Percentiles rank a stretch among this genome's conserved stretches.
Evolutionary conservation across 2,113 vertebrate genomes (phyloP).

Genomic region (Herpailurus yagouaroundi): DNA sequence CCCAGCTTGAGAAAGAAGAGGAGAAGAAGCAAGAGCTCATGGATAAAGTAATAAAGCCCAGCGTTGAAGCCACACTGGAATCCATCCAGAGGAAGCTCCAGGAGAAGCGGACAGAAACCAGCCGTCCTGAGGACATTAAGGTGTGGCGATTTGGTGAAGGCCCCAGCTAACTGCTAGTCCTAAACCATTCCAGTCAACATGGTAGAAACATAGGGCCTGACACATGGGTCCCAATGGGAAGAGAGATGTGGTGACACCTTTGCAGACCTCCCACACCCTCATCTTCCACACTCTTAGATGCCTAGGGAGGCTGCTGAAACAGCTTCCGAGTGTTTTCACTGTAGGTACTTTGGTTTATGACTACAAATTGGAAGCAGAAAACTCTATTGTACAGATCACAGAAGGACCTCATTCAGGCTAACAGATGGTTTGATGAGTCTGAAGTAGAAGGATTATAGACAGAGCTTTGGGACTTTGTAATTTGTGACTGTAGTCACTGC

Average conservation of each 20-base stretch:
- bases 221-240: accelerated
- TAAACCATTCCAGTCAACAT: not conserved
- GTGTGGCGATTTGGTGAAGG: slow-evolving; percentile 78
- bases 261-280: not conserved
- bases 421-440: not conserved
- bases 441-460: not conserved
- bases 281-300: not conserved
- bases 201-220: not conserved
- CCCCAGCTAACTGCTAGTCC: not conserved
- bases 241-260: not conserved
- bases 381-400: not conserved
- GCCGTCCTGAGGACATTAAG: slow-evolving; percentile 96
- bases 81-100: slow-evolving; percentile 93
- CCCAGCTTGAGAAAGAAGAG: slow-evolving; percentile 92
- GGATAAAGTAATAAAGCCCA: slow-evolving; percentile 91
- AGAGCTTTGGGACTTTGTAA: not conserved
- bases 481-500: not conserved
- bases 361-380: not conserved
- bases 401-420: not conserved
- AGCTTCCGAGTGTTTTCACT: not conserved
- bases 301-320: not conserved
- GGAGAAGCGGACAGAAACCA: slow-evolving; percentile 93
- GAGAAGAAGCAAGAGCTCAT: slow-evolving; percentile 83
- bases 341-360: not conserved
- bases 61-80: slow-evolving; percentile 93